Percentiles rank a stretch among this genome's conserved stretches.
Conservation (phyloP, 2,113 vertebrate species). For the Hippolais icterina region DNA sequence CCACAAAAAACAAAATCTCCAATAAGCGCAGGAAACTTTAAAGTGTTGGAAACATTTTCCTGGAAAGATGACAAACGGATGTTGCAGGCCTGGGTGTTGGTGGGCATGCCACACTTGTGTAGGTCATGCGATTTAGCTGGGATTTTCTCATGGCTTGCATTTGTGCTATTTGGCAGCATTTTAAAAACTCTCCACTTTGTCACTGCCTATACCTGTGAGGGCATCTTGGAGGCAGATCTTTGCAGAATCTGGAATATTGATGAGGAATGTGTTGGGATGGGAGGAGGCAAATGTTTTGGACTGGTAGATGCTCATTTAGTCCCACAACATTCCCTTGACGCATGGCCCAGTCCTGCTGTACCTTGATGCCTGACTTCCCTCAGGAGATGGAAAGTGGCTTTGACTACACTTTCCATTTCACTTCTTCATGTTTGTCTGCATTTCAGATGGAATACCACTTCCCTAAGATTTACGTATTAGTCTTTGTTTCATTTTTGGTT, state of each 20-base stretch:
- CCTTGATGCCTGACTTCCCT: background rate
- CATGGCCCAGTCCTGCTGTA: background rate
- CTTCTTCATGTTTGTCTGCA: background rate
- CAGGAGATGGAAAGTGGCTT: background rate
- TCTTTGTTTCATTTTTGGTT: background rate
- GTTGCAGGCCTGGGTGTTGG: background rate
- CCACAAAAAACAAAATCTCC: background rate
- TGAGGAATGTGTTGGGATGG: background rate
- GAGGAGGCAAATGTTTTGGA: background rate
- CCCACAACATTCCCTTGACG: background rate
- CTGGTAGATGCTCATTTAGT: background rate
- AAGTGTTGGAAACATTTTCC: slow-evolving; percentile 49
- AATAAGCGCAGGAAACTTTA: slow-evolving; percentile 20
- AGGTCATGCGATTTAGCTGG: background rate
- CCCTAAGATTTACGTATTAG: background rate
- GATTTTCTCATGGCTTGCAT: background rate
- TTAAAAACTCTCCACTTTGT: background rate
- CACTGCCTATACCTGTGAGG: background rate
- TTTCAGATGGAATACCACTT: background rate
- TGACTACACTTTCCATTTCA: background rate
- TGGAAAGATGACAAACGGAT: slow-evolving; percentile 9
- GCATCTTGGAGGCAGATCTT: background rate
- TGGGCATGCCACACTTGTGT: background rate
- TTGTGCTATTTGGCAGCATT: background rate
- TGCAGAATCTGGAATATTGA: background rate